phyloP scores from a whole-genome alignment of 1,140 invertebrate species.

The Eueides isabella region DNA sequence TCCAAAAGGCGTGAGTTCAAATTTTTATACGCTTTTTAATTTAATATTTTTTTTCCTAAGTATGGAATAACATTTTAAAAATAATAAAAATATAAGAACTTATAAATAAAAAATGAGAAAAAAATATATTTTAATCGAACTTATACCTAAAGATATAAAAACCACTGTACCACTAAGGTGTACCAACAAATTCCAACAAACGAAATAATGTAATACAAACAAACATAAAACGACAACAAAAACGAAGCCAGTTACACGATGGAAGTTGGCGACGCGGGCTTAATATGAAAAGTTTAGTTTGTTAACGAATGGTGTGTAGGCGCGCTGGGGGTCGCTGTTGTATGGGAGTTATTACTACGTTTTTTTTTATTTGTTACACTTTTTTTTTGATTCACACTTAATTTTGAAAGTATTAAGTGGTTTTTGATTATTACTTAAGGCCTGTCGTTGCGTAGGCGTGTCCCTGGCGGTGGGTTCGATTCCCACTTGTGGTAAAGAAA shows the following conservation, averaged over 20 bases:
- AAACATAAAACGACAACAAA: constrained; percentile 6
- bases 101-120: too few relatives aligned
- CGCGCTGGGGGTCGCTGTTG: neutral
- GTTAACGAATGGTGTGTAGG: constrained; percentile 1
- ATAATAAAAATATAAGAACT: too few relatives aligned
- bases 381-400: neutral
- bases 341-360: neutral
- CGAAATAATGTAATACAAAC: neutral
- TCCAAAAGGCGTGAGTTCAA: too few relatives aligned
- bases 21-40: too few relatives aligned
- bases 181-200: neutral
- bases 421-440: too few relatives aligned
- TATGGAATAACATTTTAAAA: too few relatives aligned
- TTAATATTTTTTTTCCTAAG: too few relatives aligned
- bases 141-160: neutral
- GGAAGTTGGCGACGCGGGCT: neutral
- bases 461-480: too few relatives aligned
- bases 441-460: too few relatives aligned
- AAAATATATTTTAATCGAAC: too few relatives aligned
- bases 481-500: too few relatives aligned
- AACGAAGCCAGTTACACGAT: neutral
- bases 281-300: neutral
- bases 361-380: neutral
- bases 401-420: too few relatives aligned
- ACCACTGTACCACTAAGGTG: neutral